Percentiles rank a stretch among this genome's conserved stretches.
Conservation (phyloP, 2,888 invertebrate genomes). For the Labia minor region DNA sequence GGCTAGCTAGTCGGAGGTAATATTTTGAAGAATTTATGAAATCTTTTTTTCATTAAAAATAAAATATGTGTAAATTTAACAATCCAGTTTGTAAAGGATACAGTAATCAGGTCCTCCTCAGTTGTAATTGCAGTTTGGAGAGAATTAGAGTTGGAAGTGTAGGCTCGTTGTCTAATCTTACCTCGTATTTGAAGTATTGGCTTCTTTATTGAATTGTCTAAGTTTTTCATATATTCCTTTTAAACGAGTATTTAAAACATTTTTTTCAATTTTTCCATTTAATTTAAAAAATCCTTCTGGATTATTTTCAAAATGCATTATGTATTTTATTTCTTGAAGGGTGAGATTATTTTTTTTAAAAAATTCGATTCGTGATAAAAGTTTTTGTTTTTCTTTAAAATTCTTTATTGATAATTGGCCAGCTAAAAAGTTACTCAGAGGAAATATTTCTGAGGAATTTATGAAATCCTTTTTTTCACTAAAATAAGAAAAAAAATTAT, state of each 20-base stretch:
- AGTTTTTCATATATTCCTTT: conserved; percentile 26
- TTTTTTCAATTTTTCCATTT: conserved; percentile 32
- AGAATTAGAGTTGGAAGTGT: too few relatives aligned
- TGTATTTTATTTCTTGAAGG: conserved; percentile 42
- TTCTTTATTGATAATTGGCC: conserved; percentile 40
- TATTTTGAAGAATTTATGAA: too few relatives aligned
- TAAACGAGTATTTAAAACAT: conserved; percentile 26
- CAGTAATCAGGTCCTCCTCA: too few relatives aligned
- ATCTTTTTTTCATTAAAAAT: too few relatives aligned
- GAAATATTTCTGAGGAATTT: conserved; percentile 29
- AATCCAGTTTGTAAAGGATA: too few relatives aligned
- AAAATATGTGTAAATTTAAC: too few relatives aligned
- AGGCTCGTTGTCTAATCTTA: too few relatives aligned
- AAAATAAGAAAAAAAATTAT: conserved; percentile 28
- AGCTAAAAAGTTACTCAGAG: conserved; percentile 33
- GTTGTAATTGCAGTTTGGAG: too few relatives aligned
- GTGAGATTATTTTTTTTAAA: conserved; percentile 41
- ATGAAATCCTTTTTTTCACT: conserved; percentile 27
- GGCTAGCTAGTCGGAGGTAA: too few relatives aligned
- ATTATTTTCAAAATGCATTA: conserved; percentile 40
- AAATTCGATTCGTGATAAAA: conserved; percentile 38
- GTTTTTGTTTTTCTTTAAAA: conserved; percentile 37
- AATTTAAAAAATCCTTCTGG: conserved; percentile 30
- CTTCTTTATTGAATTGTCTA: too few relatives aligned
- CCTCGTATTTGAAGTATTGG: too few relatives aligned